Conservation (phyloP, 2,888 invertebrate species). For the Drepanosiphum platanoidis region DNA sequence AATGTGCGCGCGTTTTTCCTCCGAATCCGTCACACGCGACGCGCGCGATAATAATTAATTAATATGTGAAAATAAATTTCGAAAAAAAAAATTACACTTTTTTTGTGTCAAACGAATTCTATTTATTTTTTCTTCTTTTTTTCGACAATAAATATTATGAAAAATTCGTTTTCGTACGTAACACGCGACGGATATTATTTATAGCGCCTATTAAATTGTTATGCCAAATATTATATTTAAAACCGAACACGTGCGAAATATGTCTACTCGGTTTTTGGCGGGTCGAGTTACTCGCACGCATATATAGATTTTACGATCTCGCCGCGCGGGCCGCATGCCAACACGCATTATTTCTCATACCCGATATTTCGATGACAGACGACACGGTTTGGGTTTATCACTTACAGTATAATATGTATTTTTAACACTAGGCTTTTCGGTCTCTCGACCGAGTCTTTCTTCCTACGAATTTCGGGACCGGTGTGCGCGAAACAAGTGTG, state of each 20-base stretch:
- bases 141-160: too few relatives aligned
- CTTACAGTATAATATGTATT: not conserved
- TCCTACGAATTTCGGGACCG: not conserved
- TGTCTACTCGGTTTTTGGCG: not conserved
- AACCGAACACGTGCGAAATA: not conserved
- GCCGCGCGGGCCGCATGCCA: not conserved
- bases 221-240: conserved; percentile 7
- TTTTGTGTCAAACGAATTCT: not conserved
- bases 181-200: too few relatives aligned
- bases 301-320: conserved; percentile 21
- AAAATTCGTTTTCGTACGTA: too few relatives aligned
- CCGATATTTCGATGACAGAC: not conserved
- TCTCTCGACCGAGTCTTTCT: not conserved
- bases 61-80: not conserved
- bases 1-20: not conserved
- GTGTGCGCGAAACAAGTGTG: too few relatives aligned
- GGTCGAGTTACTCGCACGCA: not conserved
- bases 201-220: not conserved
- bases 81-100: too few relatives aligned
- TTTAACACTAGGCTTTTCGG: not conserved
- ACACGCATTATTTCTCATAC: not conserved
- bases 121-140: too few relatives aligned
- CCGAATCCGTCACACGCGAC: not conserved
- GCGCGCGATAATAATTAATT: too few relatives aligned
- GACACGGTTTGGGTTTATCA: not conserved